phyloP scores from a whole-genome alignment of 2,888 invertebrate species.

The Chorisops tibialis region DNA sequence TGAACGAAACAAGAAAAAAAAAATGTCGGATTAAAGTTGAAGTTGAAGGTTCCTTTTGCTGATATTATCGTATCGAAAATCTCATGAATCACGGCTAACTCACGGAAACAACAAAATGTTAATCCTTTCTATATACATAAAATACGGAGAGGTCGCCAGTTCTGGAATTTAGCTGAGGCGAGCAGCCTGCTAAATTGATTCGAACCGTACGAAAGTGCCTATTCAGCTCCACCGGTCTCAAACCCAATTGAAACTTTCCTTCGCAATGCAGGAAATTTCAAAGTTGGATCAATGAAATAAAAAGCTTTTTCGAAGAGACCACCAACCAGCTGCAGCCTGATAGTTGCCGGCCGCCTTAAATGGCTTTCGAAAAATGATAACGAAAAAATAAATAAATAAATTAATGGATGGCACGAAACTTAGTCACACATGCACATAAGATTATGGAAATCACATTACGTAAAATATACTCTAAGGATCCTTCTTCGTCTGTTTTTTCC shows the following conservation, averaged over 20 bases:
- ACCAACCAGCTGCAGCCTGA: too few relatives aligned
- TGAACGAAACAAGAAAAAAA: slow-evolving; percentile 20
- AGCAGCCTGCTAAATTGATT: neutral
- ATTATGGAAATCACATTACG: too few relatives aligned
- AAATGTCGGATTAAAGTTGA: slow-evolving; percentile 19
- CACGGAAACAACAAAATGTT: too few relatives aligned
- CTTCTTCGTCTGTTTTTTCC: too few relatives aligned
- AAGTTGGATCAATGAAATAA: slow-evolving; percentile 14
- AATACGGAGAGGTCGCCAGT: neutral
- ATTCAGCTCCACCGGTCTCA: neutral
- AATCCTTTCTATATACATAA: neutral
- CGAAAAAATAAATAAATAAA: too few relatives aligned
- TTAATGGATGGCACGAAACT: too few relatives aligned
- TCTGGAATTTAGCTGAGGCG: neutral
- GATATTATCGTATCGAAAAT: slow-evolving; percentile 5
- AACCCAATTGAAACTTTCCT: neutral
- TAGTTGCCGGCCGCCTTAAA: too few relatives aligned
- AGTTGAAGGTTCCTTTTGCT: slow-evolving; percentile 7
- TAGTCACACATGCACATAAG: too few relatives aligned
- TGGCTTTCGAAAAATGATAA: too few relatives aligned
- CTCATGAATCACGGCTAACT: too few relatives aligned
- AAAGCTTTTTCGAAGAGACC: too few relatives aligned
- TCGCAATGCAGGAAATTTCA: slow-evolving; percentile 7
- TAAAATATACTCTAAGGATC: too few relatives aligned
- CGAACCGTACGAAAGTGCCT: neutral